phyloP scores from a whole-genome alignment of 2,888 invertebrate genomes.

The Gandaritis pyraliata region DNA sequence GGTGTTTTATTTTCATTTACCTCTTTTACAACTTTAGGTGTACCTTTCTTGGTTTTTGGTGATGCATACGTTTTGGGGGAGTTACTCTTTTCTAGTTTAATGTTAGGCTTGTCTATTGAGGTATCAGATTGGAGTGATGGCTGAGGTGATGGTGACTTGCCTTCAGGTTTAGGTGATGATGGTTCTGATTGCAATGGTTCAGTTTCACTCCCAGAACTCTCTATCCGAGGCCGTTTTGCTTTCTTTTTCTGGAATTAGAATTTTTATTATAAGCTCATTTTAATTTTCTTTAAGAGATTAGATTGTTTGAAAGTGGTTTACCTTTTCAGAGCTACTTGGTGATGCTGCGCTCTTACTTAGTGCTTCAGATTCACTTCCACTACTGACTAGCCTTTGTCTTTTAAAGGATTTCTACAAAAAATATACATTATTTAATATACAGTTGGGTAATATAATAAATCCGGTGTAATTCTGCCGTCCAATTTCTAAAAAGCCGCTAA shows the following conservation, averaged over 20 bases:
- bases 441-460: background rate
- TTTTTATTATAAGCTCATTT: too few relatives aligned
- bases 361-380: conserved; percentile 58
- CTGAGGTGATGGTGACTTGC: conserved; percentile 10
- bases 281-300: too few relatives aligned
- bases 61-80: conserved; percentile 64
- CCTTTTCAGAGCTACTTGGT: conserved; percentile 48
- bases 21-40: conserved; percentile 23
- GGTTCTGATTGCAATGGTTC: conserved; percentile 40
- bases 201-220: conserved; percentile 70
- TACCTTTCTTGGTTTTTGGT: conserved; percentile 58
- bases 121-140: background rate
- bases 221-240: conserved; percentile 68
- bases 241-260: conserved; percentile 58
- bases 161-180: conserved; percentile 10
- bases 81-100: conserved; percentile 53
- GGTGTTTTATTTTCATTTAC: conserved; percentile 19
- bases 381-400: conserved; percentile 64
- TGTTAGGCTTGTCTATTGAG: conserved; percentile 37
- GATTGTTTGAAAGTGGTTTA: conserved; percentile 26
- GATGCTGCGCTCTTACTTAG: conserved; percentile 35
- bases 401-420: conserved; percentile 59
- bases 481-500: too few relatives aligned
- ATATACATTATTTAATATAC: background rate
- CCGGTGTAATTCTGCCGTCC: too few relatives aligned